Base-by-base conservation (phyloP, 2,113 vertebrate genomes). In the Grus americana region DNA sequence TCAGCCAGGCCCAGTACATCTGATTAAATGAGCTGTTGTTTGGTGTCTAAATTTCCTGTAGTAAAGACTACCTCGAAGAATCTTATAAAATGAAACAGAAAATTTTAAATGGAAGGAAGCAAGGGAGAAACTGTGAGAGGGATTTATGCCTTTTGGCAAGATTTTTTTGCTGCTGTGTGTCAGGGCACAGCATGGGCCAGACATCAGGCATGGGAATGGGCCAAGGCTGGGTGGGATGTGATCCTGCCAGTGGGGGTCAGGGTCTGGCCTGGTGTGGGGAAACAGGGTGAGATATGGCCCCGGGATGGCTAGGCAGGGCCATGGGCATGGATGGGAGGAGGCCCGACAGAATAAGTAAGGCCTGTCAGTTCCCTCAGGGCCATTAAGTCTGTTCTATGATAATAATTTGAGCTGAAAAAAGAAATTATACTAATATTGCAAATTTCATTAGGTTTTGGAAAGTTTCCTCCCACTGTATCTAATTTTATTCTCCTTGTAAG, bases 401-500 rank as follows among this genome's bases (percentile, higher is more conserved):
- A 79, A 86, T 26, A 71, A 46, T 61, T 36, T 63, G 24, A 88
- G 15, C 2, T 59, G 17, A 63, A 68, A 81, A 84, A 59, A 68
- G 4, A 62, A 74, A 67, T 78, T 54, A 85, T 36, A 80, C 74
- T 80, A 79, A 55, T 59, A 79, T 13, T 79, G 30, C 9, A 88
- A 74, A 86, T 97, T 93, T 93, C 34, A 71, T 92, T 90, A 87
- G 16, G 10, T 70, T 81, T 82, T 59, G 8, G 84, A 86, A 92
- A 63, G 24, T 73, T 95, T 96, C 54, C n/a, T 79, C 76, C 42
- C 46, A 71, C 66, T 74, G 9, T 49, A 70, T 81, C 68, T 93
- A 85, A 93, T 93, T 96, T 92, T 93, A 59, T 86, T 85, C 62
- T 84, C 22, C 65, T 78, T 92, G 17, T 84, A 93, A 93, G 61